Conservation (phyloP, 2,797 vertebrate species). For the Chloroceryle inda region DNA sequence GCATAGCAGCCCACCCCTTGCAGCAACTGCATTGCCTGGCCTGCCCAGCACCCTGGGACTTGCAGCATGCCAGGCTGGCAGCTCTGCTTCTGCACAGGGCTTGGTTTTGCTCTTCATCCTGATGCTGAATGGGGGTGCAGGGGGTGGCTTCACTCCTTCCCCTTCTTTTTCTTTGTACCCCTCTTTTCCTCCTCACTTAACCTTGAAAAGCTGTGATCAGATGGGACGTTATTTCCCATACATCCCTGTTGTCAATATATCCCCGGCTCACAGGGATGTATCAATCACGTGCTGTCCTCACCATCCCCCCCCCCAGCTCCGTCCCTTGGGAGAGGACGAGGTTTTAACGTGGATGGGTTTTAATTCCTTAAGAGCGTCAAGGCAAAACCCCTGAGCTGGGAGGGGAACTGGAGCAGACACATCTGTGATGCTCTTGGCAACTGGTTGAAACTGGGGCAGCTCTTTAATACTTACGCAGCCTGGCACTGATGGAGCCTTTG, state of each 20-base stretch:
- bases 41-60: background rate
- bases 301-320: accelerated
- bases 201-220: background rate
- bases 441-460: constrained; percentile 51
- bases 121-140: background rate
- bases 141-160: background rate
- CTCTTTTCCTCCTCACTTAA: background rate
- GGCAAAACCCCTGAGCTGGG: background rate
- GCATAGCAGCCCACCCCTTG: background rate
- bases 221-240: background rate
- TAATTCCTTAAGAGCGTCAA: constrained; percentile 55
- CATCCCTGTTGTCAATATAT: background rate
- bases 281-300: background rate
- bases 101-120: background rate
- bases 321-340: background rate
- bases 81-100: background rate
- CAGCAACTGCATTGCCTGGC: background rate
- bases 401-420: background rate
- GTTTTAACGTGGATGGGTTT: background rate
- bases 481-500: accelerated
- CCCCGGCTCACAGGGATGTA: background rate
- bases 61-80: background rate
- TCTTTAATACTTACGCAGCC: background rate
- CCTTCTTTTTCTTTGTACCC: background rate
- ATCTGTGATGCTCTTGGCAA: background rate